Base-by-base conservation (phyloP, 1,140 invertebrate genomes). In the Harlomillsia oculata region DNA sequence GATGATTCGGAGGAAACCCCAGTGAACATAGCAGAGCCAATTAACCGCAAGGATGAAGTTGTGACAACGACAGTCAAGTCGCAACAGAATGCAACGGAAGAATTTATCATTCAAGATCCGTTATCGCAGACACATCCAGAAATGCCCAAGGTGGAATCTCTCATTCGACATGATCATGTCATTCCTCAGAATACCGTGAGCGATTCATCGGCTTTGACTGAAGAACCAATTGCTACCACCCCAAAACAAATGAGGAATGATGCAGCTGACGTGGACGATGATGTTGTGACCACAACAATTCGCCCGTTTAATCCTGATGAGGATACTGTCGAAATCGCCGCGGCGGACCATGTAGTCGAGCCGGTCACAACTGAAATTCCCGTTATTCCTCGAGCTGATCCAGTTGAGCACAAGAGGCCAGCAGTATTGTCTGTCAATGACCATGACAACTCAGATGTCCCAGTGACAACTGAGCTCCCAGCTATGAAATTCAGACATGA, bases 61-160 rank as follows among this genome's bases (percentile, higher is more conserved):
- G 34, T n/a, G 14, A 13, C 32, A 49, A 56, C 54, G 6, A 48
- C 54, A 39, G 11, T 36, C 16, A 3, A 5, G 34, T 32, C 43
- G 0, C 14, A 14, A 2, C 20, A 29, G 16, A 25, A 39, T 32
- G 29, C 30, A 18, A 11, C 23, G 6, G 43, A 45, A 30, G 16
- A 18, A 30, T 14, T n/a, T n/a, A n/a, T n/a, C n/a, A n/a, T n/a
- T 5, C 16, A 48, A 3, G 45, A 48, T 5, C 2, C 9, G 1
- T 20, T 23, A 44, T 16, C 23, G 16, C 8, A 40, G 13, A 9
- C 14, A 6, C 4, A 16, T 9, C 11, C 25, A 28, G 25, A 45
- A 45, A 45, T 45, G 9, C 23, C 43, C n/a, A n/a, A n/a, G n/a
- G n/a, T n/a, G n/a, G n/a, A n/a, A n/a, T n/a, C n/a, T n/a, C 30